phyloP scores from a whole-genome alignment of 2,113 vertebrate species.

The Notechis scutatus region DNA sequence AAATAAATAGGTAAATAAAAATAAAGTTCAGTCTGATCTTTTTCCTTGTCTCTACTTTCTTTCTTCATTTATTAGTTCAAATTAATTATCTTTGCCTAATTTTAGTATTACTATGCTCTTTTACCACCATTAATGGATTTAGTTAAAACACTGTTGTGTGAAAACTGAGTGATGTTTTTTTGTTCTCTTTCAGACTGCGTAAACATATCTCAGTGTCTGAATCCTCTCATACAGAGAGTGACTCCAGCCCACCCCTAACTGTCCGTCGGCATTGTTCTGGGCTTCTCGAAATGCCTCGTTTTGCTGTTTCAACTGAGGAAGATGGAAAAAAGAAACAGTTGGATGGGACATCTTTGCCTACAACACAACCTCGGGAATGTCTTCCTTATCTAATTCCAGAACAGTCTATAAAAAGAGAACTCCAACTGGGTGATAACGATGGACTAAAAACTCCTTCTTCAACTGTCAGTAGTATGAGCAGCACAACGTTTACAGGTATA shows the following conservation, averaged over 20 bases:
- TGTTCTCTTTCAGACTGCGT: constrained; percentile 72
- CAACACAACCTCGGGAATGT: constrained; percentile 71
- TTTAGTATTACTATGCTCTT: rapidly evolving
- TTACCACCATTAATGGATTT: neutral
- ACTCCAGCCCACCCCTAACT: constrained; percentile 91
- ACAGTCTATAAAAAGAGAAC: constrained; percentile 79
- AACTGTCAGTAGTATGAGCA: constrained; percentile 65
- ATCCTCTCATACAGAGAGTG: constrained; percentile 96
- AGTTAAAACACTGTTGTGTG: neutral
- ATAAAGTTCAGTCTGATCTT: neutral
- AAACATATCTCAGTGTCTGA: constrained; percentile 93
- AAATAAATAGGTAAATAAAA: neutral
- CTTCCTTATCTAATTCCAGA: constrained; percentile 77
- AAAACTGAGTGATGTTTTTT: neutral
- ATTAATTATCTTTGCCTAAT: neutral
- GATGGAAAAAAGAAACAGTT: constrained; percentile 70
- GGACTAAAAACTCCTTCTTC: constrained; percentile 69
- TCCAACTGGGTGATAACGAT: constrained; percentile 75
- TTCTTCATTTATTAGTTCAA: neutral
- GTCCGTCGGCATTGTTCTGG: constrained; percentile 88
- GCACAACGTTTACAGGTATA: constrained; percentile 68
- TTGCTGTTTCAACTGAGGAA: constrained; percentile 85
- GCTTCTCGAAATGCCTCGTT: constrained; percentile 87
- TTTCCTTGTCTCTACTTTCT: neutral
- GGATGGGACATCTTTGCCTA: constrained; percentile 64